phyloP scores from a whole-genome alignment of 2,113 vertebrate species.

The Chiloscyllium plagiosum region DNA sequence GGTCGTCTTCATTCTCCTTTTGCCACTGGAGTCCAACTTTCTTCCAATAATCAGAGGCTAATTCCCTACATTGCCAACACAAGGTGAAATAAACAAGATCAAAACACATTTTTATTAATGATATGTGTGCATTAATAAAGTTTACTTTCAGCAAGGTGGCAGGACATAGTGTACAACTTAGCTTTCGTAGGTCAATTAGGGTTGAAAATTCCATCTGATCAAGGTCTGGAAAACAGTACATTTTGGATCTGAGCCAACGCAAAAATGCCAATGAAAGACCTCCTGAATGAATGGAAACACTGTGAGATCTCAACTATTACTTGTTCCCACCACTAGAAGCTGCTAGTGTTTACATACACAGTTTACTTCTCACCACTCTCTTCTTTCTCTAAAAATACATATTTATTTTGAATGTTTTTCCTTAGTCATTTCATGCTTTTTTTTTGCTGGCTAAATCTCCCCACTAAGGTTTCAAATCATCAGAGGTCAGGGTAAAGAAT shows the following conservation, averaged over 20 bases:
- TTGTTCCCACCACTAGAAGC: constrained; percentile 32
- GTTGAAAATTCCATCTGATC: constrained; percentile 29
- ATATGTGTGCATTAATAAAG: background rate
- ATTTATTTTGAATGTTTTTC: background rate
- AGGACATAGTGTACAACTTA: constrained; percentile 7
- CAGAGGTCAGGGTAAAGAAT: background rate
- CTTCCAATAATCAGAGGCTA: constrained; percentile 73
- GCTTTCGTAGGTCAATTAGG: constrained; percentile 32
- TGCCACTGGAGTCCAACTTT: constrained; percentile 84
- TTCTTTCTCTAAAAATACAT: background rate
- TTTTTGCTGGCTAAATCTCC: background rate
- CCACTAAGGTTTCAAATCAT: background rate
- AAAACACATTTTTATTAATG: constrained; percentile 10
- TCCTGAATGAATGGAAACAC: constrained; percentile 15
- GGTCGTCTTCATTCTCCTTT: constrained; percentile 83
- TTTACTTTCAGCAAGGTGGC: constrained; percentile 24
- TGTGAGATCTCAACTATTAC: constrained; percentile 13
- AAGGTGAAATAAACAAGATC: constrained; percentile 17
- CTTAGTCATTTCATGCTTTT: background rate
- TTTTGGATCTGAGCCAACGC: background rate
- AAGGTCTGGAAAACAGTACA: background rate
- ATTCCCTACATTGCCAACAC: constrained; percentile 53
- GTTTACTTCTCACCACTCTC: background rate
- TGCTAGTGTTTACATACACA: background rate
- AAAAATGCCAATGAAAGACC: background rate